Base-by-base conservation (phyloP, 2,113 vertebrate genomes). In the Menidia beryllina region DNA sequence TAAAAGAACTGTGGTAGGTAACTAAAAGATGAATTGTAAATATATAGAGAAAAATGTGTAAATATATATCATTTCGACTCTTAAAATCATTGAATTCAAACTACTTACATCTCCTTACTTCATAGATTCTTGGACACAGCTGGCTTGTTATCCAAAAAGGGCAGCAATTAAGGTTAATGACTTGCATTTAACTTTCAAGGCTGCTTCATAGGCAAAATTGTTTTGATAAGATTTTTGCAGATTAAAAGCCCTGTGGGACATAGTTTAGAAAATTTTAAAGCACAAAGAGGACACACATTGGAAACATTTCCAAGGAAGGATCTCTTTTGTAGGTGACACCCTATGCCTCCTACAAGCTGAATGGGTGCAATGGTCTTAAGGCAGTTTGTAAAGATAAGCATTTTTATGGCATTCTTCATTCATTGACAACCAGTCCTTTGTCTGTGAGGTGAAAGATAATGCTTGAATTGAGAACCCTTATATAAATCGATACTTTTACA, bases 191-290 rank as follows among this genome's bases (percentile, higher is more conserved):
- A 48, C 34, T 57, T 58, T 80, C 67, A 70, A 65, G 63, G 25
- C 72, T 25, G 45, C 72, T 65, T 70, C 57, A 38, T 62, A 45
- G 49, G 24, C 45, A 15, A 19, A 53, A 73, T 79, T 69, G 51
- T 36, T 69, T 59, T 58, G 61, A 70, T 21, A 7, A 86, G 72
- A 70, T 69, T 52, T 79, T 56, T 70, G 63, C n/a, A 53, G 24
- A 72, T 71, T 49, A 81, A 71, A 82, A 69, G 50, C 72, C 47
- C 60, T 9, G 13, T 2, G 15, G 41, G 53, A 41, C 27, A 66
- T 48, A 73, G 48, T 54, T 38, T 34, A 48, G 47, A 43, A 7
- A 20, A 48, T 65, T 27, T 19, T 34, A 5, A 53, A 58, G 53
- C 49, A 49, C 58, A 65, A 77, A 82, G 57, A 23, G 11, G 20